These are phyloP conservation scores for Euwallacea similis DNA, from an alignment of 1,140 invertebrate species.

Conservation along the genomic window DNA sequence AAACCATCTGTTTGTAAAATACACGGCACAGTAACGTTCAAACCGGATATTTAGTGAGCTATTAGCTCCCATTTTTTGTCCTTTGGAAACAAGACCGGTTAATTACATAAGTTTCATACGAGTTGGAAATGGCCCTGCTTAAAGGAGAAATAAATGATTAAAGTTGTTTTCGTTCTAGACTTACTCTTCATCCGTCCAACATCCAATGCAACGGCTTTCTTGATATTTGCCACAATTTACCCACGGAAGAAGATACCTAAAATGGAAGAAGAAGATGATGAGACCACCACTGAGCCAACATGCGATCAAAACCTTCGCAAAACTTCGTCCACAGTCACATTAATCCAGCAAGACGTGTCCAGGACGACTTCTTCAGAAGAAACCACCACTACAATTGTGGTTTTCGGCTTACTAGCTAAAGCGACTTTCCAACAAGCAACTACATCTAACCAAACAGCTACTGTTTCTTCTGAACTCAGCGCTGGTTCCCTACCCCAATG, in stretches of 20 bases:
- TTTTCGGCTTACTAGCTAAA: neutral
- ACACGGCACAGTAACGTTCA: slow-evolving; percentile 1
- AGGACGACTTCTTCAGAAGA: slow-evolving; percentile 39
- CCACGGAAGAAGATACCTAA: slow-evolving; percentile 37
- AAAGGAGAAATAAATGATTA: neutral
- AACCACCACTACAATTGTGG: neutral
- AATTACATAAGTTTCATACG: neutral
- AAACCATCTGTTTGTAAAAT: neutral
- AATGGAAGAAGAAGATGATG: slow-evolving; percentile 64
- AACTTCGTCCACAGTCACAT: slow-evolving; percentile 49
- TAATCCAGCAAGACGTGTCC: slow-evolving; percentile 47
- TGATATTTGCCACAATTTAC: slow-evolving; percentile 28
- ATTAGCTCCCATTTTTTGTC: neutral
- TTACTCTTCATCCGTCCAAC: neutral
- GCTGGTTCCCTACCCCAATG: slow-evolving; percentile 47
- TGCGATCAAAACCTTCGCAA: slow-evolving; percentile 40
- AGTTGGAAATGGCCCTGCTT: neutral
- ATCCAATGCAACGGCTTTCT: slow-evolving; percentile 16
- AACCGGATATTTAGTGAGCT: neutral
- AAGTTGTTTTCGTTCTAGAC: slow-evolving; percentile 1
- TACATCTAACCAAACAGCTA: slow-evolving; percentile 20
- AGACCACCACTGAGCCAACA: slow-evolving; percentile 37
- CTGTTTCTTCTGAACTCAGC: slow-evolving; percentile 11
- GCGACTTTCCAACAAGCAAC: slow-evolving; percentile 26
- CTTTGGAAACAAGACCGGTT: neutral